phyloP scores from a whole-genome alignment of 2,113 vertebrate genomes.

The Puffinus mauretanicus region DNA sequence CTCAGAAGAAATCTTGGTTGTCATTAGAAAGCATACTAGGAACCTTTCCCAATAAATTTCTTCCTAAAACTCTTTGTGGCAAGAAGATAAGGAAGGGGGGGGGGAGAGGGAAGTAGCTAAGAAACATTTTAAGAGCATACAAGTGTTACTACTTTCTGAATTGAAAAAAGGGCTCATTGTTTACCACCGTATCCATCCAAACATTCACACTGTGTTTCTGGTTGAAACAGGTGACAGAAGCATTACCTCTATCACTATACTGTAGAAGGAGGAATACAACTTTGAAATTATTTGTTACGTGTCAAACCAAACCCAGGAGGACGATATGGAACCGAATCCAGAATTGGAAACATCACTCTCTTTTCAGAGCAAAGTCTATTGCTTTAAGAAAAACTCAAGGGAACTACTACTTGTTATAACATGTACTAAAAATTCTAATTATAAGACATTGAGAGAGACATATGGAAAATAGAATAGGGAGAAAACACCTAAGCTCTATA shows the following conservation, averaged over 20 bases:
- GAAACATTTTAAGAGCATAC: not conserved
- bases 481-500: not conserved
- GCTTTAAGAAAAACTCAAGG: not conserved
- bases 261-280: not conserved
- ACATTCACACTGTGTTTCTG: not conserved
- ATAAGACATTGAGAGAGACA: not conserved
- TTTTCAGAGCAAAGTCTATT: not conserved
- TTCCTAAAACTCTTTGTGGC: not conserved
- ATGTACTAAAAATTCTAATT: not conserved
- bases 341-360: not conserved
- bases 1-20: not conserved
- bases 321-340: not conserved
- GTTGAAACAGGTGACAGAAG: not conserved
- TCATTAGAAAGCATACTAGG: not conserved
- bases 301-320: not conserved
- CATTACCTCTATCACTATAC: not conserved
- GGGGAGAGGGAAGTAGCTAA: not conserved
- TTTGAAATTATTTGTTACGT: not conserved
- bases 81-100: not conserved
- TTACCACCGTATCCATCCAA: not conserved
- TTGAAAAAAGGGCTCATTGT: not conserved
- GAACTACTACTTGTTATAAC: not conserved
- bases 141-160: not conserved
- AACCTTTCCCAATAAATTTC: not conserved
- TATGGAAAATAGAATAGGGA: not conserved